Conservation (phyloP, 2,888 invertebrate species). For the Drosophila infuscata region DNA sequence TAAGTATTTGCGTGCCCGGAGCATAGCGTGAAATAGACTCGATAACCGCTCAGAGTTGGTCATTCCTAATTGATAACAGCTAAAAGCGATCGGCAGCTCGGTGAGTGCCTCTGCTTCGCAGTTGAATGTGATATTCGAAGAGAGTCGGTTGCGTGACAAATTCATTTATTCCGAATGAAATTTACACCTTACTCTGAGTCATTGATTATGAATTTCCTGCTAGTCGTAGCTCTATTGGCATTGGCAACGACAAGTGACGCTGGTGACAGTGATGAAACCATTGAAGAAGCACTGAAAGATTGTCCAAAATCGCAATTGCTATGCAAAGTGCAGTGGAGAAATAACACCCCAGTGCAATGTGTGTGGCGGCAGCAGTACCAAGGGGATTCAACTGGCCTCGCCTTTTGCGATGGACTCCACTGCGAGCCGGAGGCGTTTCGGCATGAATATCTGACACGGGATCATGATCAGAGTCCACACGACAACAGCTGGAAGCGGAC, state of each 20-base stretch:
- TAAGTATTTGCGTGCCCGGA: constrained; percentile 9
- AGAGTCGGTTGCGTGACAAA: constrained; percentile 41
- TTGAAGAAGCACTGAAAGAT: background rate
- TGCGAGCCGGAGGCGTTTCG: constrained; percentile 63
- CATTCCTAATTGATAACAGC: constrained; percentile 43
- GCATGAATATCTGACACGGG: constrained; percentile 55
- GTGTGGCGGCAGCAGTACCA: background rate
- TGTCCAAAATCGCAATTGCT: constrained; percentile 32
- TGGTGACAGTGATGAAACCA: background rate
- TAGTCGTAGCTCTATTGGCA: constrained; percentile 29
- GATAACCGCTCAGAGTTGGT: constrained; percentile 49
- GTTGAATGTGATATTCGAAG: constrained; percentile 42
- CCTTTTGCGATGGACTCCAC: constrained; percentile 44
- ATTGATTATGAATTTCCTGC: constrained; percentile 46
- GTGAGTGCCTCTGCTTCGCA: constrained; percentile 27
- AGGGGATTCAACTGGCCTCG: background rate
- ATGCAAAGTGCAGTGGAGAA: constrained; percentile 12
- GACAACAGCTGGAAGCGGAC: constrained; percentile 66
- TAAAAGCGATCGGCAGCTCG: constrained; percentile 17
- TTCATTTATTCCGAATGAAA: constrained; percentile 4
- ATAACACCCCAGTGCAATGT: constrained; percentile 8
- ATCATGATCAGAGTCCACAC: constrained; percentile 65
- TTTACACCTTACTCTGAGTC: constrained; percentile 49
- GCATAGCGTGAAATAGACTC: constrained; percentile 6
- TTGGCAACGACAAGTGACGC: constrained; percentile 6